Evolutionary conservation across 2,113 vertebrate species (phyloP), one percentile per base, ranked within the genome.

Genomic region (Thalassoma bifasciatum): DNA sequence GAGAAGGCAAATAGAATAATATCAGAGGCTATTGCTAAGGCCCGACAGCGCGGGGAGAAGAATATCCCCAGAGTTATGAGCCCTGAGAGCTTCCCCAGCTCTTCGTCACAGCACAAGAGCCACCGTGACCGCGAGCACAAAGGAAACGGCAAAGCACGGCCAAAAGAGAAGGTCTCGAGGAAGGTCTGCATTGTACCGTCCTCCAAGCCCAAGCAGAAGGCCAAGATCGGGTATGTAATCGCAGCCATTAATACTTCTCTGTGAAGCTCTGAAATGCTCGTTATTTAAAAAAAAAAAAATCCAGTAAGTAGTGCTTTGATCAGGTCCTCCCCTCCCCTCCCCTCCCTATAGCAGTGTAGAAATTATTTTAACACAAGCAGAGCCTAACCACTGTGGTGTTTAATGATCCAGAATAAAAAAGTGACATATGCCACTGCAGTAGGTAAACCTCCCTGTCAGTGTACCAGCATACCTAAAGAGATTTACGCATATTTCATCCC

Each of bases 1-100:
- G 96, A 98, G 90, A 99, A 99, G 90, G 98, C 98, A 50, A 99
- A 99, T 88, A 95, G 97, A 82, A 99, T 99, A 86, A 99, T 99
- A 94, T 98, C 97, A 0, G 98, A 99, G 91, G 98, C 97, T 19
- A 97, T 97, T 82, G 98, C 96, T 56, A 98, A 96, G 92, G 98
- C 97, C 34, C 96, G 95, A 81, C 96, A 98, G 81, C 96, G 97
- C 42, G 98, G 98, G 58, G 98, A 97, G 86, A 96, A 97, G 89
- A 99, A 99, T 93, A 99, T 98, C 89, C 98, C 96, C 9, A 93
- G 98, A 52, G 96, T 99, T 68, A 98, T 99, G 97, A 99, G 97
- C 83, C 98, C 98, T 13, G 96, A 98, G 89, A 97, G 97, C 91
- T 99, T 99, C 86, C 96, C 98, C 75, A 96, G 94, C 90, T 96